Percentiles rank a stretch among this genome's conserved stretches.
These are phyloP conservation scores for Thaumetopoea pityocampa DNA, from an alignment of 1,140 invertebrate genomes.

Conservation along the genomic window DNA sequence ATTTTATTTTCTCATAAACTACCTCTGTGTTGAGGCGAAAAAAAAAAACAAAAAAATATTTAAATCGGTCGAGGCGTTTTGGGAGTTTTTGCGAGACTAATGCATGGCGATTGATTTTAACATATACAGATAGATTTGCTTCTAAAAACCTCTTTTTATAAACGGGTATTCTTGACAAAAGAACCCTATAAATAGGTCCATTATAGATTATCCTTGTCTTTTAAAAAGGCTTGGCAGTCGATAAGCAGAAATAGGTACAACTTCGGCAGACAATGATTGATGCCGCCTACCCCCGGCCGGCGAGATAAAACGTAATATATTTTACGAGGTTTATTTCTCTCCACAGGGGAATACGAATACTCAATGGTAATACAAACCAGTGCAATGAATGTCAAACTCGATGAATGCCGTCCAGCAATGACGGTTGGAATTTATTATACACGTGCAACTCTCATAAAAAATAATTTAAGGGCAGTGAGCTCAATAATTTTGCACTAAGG, in stretches of 20 bases:
- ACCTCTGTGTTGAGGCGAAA: too few species aligned
- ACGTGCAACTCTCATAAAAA: background rate
- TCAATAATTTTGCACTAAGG: too few species aligned
- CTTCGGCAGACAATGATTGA: conserved; percentile 59
- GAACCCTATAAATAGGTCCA: conserved; percentile 27
- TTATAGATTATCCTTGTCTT: conserved; percentile 38
- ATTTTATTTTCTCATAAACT: too few species aligned
- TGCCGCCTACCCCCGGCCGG: conserved; percentile 24
- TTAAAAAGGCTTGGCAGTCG: conserved; percentile 34
- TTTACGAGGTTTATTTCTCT: conserved; percentile 18
- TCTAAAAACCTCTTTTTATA: too few species aligned
- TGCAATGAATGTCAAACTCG: conserved; percentile 19
- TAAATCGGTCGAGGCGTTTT: too few species aligned
- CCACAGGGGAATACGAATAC: conserved; percentile 20
- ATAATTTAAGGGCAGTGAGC: too few species aligned
- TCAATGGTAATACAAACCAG: conserved; percentile 10
- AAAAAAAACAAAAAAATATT: too few species aligned
- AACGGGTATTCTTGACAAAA: conserved; percentile 16
- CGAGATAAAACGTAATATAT: conserved; percentile 28
- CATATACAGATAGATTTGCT: too few species aligned
- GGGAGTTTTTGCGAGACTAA: too few species aligned
- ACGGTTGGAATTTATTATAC: background rate
- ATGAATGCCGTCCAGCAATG: conserved; percentile 4
- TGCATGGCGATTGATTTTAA: too few species aligned
- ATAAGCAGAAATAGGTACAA: conserved; percentile 39